Conservation (phyloP, 2,113 vertebrate species). For the Takifugu bimaculatus region DNA sequence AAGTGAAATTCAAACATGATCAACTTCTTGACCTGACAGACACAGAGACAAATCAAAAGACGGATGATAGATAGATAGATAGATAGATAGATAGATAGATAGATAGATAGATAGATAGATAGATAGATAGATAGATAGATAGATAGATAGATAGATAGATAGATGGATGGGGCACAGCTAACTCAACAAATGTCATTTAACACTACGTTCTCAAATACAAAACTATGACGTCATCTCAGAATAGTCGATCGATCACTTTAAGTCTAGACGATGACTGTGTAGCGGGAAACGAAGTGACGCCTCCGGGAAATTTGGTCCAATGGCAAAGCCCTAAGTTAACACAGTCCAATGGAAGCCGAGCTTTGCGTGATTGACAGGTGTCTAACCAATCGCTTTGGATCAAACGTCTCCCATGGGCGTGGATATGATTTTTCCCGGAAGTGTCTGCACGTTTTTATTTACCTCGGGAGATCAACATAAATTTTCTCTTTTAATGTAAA, state of each 20-base stretch:
- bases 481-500: conserved; percentile 5
- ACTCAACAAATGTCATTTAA: no score
- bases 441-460: conserved; percentile 4
- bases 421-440: conserved; percentile 8
- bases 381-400: conserved; percentile 8
- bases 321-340: not conserved
- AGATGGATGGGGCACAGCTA: no score
- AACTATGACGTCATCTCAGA: not conserved
- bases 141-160: no score
- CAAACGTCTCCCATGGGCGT: not conserved
- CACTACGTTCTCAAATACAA: not conserved
- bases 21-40: no score
- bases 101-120: no score
- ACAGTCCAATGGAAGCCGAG: conserved; percentile 17
- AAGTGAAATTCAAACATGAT: no score
- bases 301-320: conserved; percentile 7
- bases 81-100: no score
- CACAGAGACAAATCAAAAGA: no score
- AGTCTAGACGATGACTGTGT: not conserved
- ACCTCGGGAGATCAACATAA: not conserved
- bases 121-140: no score
- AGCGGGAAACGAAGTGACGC: conserved; percentile 30
- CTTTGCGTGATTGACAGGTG: not conserved
- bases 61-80: no score
- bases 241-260: conserved; percentile 1